Base-by-base conservation (phyloP, 1,140 invertebrate genomes). In the Vollenhovia emeryi region DNA sequence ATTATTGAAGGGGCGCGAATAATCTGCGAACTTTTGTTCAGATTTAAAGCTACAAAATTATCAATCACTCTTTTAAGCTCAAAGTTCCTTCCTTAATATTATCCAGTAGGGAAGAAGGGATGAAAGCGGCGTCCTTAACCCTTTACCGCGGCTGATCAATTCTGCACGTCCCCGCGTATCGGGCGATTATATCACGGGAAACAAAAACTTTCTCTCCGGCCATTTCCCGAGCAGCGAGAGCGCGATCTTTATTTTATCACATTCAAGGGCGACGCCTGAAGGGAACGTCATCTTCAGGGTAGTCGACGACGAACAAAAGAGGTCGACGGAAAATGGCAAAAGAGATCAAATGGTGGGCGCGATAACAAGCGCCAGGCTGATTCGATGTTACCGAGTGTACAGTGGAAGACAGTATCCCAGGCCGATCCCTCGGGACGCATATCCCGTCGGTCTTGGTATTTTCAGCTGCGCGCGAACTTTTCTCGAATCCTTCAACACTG, bases 291-390 rank as follows among this genome's bases (percentile, higher is more conserved):
- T 85, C 73, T 45, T 30, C 57, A 40, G 66, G 21, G 50, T 74
- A 21, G 9, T 18, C 3, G n/a, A 55, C 66, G n/a, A 11, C 62
- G 62, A 74, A 88, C 75, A 73, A 86, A 89, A 62, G 55, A 52
- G 13, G 69, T 62, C n/a, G 55, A 71, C 85, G 64, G 69, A 18
- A 86, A 82, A 88, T 59, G 75, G 40, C 84, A 75, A 86, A n/a
- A 86, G 75, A 66, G 87, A 89, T 86, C 87, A 88, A 86, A 83
- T 88, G 62, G 55, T 50, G 40, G 52, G 30, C 40, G 30, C 40
- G 87, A 88, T 88, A 88, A 89, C 87, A 82, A 89, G 83, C 60
- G 27, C 75, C 78, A 86, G 64, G 68, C 84, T 71, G 87, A 88
- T 86, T 89, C 87, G 83, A 82, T 82, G 83, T 89, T n/a, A 85